Evolutionary conservation across 2,113 vertebrate genomes (phyloP).

Genomic region (Ariopsis seemanni): DNA sequence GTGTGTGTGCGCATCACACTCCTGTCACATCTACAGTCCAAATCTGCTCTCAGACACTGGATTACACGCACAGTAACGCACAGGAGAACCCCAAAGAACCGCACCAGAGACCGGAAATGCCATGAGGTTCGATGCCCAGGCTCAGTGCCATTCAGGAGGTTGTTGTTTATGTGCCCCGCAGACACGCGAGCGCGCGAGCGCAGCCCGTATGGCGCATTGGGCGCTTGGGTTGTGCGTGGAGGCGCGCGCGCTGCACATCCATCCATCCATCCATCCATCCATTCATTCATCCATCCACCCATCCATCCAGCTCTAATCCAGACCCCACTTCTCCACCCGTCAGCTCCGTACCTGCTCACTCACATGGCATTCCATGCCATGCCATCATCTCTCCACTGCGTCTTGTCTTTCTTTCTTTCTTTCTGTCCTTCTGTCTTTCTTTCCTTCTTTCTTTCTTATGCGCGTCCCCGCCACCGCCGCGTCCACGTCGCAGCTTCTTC

Average conservation of each 20-base stretch:
- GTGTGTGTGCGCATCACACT: neutral
- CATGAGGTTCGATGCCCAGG: neutral
- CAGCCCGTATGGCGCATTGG: conserved; percentile 15
- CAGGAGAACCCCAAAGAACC: neutral
- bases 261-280: neutral
- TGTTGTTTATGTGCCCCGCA: neutral
- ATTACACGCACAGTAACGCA: neutral
- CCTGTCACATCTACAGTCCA: conserved; percentile 2
- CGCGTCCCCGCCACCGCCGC: conserved; percentile 31
- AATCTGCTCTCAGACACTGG: neutral
- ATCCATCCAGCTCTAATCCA: neutral
- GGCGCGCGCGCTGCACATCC: neutral
- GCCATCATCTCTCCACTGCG: conserved; percentile 5
- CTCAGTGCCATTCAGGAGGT: neutral
- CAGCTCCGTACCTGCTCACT: conserved; percentile 18
- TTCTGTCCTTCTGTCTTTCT: neutral
- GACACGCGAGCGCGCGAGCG: neutral
- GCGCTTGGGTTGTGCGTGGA: neutral
- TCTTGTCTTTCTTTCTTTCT: neutral
- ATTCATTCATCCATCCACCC: neutral
- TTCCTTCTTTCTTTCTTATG: neutral
- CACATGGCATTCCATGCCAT: conserved; percentile 7
- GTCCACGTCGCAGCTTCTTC: conserved; percentile 9
- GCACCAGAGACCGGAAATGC: neutral
- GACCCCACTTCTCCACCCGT: neutral